A percentile compares a stretch with the other conserved stretches of the same genome.
Conservation (phyloP, 1,140 invertebrate species). For the Telenomus remus region DNA sequence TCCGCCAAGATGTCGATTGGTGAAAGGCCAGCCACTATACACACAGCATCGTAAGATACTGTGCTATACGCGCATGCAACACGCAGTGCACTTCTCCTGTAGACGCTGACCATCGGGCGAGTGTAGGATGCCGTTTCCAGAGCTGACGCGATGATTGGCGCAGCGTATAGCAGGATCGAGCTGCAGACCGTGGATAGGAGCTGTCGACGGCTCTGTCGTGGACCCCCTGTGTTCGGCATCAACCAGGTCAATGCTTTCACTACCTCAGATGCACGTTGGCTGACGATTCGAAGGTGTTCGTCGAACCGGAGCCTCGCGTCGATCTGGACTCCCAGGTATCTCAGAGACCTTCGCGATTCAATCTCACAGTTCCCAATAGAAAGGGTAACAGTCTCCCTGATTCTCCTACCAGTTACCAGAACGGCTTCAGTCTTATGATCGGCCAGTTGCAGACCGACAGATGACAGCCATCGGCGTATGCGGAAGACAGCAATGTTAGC, state of each 20-base stretch:
- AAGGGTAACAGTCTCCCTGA: background rate
- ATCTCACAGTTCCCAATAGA: background rate
- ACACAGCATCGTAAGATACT: slow-evolving; percentile 40
- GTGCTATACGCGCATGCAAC: slow-evolving; percentile 47
- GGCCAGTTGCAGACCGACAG: background rate
- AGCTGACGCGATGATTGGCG: slow-evolving; percentile 25
- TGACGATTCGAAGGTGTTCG: background rate
- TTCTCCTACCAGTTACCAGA: background rate
- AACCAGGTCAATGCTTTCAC: background rate
- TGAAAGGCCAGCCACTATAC: slow-evolving; percentile 34
- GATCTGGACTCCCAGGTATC: background rate
- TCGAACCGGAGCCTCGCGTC: background rate
- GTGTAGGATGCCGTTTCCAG: background rate
- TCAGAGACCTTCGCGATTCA: background rate
- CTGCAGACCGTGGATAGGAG: slow-evolving; percentile 7
- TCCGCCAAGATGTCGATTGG: slow-evolving; percentile 48
- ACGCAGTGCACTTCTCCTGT: slow-evolving; percentile 14
- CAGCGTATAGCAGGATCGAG: slow-evolving; percentile 30
- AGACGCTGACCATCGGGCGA: background rate
- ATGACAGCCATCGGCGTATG: background rate
- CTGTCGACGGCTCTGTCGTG: slow-evolving; percentile 12
- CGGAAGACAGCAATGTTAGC: background rate
- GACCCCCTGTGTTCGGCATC: slow-evolving; percentile 26
- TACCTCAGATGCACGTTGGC: slow-evolving; percentile 7
- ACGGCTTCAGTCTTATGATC: slow-evolving; percentile 5